Evolutionary conservation across 2,113 vertebrate genomes (phyloP).

Genomic region (Burhinus bistriatus): DNA sequence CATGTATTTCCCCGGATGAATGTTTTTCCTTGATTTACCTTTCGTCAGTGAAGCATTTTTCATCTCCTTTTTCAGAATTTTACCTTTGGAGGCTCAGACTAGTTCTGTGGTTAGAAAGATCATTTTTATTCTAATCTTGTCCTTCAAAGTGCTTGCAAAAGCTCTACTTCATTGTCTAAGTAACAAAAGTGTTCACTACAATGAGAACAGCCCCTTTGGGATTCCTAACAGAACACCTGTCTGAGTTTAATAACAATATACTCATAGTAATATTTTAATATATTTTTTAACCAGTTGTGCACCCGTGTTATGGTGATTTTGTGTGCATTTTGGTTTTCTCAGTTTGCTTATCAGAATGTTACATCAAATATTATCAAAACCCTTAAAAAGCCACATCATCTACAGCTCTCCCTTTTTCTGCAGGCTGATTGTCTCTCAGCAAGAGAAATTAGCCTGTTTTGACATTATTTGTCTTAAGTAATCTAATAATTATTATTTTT

Average conservation of each 20-base stretch:
- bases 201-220: neutral
- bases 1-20: neutral
- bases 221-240: neutral
- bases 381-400: neutral
- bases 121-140: neutral
- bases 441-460: neutral
- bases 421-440: neutral
- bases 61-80: neutral
- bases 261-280: neutral
- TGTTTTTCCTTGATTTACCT: neutral
- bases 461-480: neutral
- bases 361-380: neutral
- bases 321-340: neutral
- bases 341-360: neutral
- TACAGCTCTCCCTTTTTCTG: neutral
- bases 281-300: neutral
- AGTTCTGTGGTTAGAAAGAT: neutral
- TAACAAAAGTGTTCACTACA: neutral
- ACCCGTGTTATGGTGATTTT: neutral
- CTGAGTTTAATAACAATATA: neutral
- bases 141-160: neutral
- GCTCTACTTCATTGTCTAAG: neutral
- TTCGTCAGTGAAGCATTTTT: neutral
- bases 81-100: neutral
- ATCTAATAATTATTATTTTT: neutral